Conservation (phyloP, 2,888 invertebrate species). For the Euproctis similis region DNA sequence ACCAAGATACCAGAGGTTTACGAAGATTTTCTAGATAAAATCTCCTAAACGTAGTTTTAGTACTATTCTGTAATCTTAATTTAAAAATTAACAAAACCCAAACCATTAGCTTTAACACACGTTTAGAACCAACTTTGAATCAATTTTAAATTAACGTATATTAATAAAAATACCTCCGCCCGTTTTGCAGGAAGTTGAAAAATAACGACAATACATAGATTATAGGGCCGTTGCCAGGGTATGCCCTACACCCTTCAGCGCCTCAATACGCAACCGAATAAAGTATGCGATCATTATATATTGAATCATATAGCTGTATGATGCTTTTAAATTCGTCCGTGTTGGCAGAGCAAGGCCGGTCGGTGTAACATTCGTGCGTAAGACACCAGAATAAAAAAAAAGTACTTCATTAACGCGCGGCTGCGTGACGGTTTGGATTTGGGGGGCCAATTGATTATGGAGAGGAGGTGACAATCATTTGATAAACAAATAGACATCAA, state of each 20-base stretch:
- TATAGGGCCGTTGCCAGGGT: slow-evolving; percentile 12
- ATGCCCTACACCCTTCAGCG: slow-evolving; percentile 42
- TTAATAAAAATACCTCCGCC: too few species aligned
- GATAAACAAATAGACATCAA: slow-evolving; percentile 1
- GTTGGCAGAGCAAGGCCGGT: slow-evolving; percentile 43
- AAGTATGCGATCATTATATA: slow-evolving; percentile 12
- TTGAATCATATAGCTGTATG: slow-evolving; percentile 14
- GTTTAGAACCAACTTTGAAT: too few species aligned
- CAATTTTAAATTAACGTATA: too few species aligned
- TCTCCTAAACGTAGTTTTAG: too few species aligned
- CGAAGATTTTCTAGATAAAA: too few species aligned
- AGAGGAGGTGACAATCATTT: slow-evolving; percentile 10
- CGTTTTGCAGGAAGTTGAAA: slow-evolving; percentile 1
- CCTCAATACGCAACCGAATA: slow-evolving; percentile 32
- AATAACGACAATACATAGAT: slow-evolving; percentile 2
- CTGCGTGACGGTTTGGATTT: slow-evolving; percentile 48
- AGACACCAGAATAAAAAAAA: slow-evolving; percentile 51
- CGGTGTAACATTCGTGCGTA: slow-evolving; percentile 49
- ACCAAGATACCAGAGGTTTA: too few species aligned
- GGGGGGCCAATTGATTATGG: slow-evolving; percentile 34
- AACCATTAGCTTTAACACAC: too few species aligned
- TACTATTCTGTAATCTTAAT: too few species aligned
- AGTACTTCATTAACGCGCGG: slow-evolving; percentile 52
- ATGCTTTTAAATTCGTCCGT: slow-evolving; percentile 42
- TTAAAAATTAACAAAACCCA: too few species aligned